Evolutionary conservation across 2,113 vertebrate species (phyloP), one percentile per base, ranked within the genome.

Genomic region (Pelvicachromis taeniatus): DNA sequence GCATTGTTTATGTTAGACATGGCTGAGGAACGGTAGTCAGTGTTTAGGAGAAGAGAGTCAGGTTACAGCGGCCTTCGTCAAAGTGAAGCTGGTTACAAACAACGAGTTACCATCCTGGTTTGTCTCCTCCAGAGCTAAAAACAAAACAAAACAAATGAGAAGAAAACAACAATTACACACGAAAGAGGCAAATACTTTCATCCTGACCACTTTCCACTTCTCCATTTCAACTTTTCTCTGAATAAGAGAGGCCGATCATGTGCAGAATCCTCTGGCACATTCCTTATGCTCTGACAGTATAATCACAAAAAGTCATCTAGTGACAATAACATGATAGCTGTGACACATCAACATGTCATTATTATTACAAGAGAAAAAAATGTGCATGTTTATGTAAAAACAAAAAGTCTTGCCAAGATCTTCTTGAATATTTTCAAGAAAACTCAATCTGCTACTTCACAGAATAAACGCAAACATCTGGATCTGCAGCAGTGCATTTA

Each of bases 1-100:
- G 97, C 96, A 96, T 95, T 97, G 97, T 97, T 98, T 97, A 97
- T 96, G 96, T 96, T 97, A 93, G 97, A 97, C 96, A 97, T 97
- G 91, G 95, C 93, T 93, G 94, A 81, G 85, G 78, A 70, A 56
- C 19, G 75, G 83, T 73, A 78, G 92, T 91, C 90, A 88, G 13
- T 80, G 87, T 88, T 94, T 75, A 80, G 73, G 75, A 86, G 88
- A 87, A 92, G 90, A 87, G 82, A 78, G 83, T 77, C 88, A 84
- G 85, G 87, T 86, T 54, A 86, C 55, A 83, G 81, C 4, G 93
- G 90, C 94, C 94, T 94, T 95, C 58, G 92, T 94, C 42, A 59
- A 94, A 87, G 77, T 93, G 91, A 82, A 90, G 94, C 85, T 92
- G 92, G 89, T 96, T 94, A 96, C 80, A 77, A 93, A 94, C 95